Conservation (phyloP, 2,797 vertebrate genomes). For the Mionectes olivaceus region DNA sequence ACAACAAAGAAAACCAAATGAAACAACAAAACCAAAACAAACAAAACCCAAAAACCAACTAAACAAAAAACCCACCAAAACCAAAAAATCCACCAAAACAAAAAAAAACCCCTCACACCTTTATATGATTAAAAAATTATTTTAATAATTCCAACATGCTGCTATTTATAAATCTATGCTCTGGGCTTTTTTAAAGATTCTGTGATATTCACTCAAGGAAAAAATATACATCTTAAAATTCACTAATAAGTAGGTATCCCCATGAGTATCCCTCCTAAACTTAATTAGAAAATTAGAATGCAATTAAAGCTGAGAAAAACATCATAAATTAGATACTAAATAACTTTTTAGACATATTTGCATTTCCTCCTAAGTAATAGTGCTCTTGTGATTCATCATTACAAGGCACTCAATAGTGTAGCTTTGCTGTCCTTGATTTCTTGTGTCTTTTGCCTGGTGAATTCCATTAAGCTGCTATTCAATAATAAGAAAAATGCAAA, state of each 20-base stretch:
- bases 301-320: background rate
- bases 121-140: background rate
- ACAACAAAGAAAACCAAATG: no score
- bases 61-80: no score
- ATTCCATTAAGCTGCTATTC: background rate
- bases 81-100: no score
- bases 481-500: background rate
- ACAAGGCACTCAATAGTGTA: background rate
- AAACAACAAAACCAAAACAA: background rate
- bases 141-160: background rate
- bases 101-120: background rate
- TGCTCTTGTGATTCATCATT: background rate
- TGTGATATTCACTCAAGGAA: background rate
- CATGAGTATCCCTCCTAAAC: background rate
- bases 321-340: background rate
- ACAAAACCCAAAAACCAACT: no score
- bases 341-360: background rate
- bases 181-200: background rate
- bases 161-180: background rate
- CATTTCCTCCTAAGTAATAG: background rate
- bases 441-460: background rate
- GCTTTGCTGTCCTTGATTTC: background rate
- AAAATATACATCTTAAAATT: background rate
- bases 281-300: conserved; percentile 1
- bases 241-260: background rate